Evolutionary conservation across 2,113 vertebrate species (phyloP).

Genomic region (Elachura formosa): DNA sequence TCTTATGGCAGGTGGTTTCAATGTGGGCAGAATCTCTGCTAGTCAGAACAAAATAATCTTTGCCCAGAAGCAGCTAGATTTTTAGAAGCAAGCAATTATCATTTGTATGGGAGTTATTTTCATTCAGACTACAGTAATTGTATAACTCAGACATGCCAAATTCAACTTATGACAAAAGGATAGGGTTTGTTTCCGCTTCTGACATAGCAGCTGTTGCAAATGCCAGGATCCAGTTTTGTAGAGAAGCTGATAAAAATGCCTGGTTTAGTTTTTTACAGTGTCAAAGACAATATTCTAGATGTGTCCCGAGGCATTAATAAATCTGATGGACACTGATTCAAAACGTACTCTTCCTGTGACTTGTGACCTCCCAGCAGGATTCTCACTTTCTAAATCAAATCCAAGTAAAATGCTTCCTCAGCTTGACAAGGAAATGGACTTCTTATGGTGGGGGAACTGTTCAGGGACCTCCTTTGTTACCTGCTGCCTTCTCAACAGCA

Average conservation of each 20-base stretch:
- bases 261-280: neutral
- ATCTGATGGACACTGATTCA: neutral
- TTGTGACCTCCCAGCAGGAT: neutral
- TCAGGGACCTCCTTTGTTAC: neutral
- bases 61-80: neutral
- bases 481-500: neutral
- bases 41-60: neutral
- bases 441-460: neutral
- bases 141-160: neutral
- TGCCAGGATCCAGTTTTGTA: neutral
- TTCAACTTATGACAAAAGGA: neutral
- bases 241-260: neutral
- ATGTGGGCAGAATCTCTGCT: neutral
- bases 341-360: neutral
- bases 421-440: neutral
- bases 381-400: neutral
- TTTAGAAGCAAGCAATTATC: neutral
- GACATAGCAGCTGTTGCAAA: neutral
- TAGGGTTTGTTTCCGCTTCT: neutral
- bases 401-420: neutral
- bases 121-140: neutral
- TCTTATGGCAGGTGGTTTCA: neutral
- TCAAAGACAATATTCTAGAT: neutral
- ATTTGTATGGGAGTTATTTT: neutral
- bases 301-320: neutral